Evolutionary conservation across 1,140 invertebrate genomes (phyloP).

Genomic region (Pogonomyrmex barbatus): DNA sequence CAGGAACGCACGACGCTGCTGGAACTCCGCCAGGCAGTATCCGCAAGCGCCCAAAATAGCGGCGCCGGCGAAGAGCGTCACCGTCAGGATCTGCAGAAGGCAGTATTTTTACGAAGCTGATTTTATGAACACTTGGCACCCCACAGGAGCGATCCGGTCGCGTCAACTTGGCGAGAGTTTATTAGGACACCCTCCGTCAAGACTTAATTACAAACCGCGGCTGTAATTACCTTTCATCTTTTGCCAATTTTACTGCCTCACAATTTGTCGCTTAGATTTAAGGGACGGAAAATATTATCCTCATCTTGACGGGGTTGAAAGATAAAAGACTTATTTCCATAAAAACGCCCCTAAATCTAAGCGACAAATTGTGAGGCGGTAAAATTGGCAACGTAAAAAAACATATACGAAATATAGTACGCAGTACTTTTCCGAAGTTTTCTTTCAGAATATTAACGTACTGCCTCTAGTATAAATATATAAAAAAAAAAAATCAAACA

Average conservation of each 20-base stretch:
- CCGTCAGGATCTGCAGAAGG: constrained; percentile 87
- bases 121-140: background rate
- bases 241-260: too few relatives aligned
- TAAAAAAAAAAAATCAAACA: background rate
- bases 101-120: constrained; percentile 21
- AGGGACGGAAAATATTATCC: too few relatives aligned
- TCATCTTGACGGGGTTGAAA: background rate
- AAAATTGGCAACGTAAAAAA: background rate
- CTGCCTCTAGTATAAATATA: background rate
- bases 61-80: constrained; percentile 86
- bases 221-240: too few relatives aligned
- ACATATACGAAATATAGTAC: background rate
- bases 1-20: constrained; percentile 94
- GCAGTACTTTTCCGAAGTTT: background rate
- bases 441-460: background rate
- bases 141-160: background rate
- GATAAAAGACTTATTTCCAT: background rate
- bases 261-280: too few relatives aligned
- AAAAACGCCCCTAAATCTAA: background rate
- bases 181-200: background rate
- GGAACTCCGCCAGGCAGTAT: constrained; percentile 93
- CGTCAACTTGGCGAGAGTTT: background rate
- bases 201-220: constrained; percentile 7
- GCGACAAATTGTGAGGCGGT: background rate
- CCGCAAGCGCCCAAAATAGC: constrained; percentile 91